Base-by-base conservation (phyloP, 2,888 invertebrate genomes). In the Sicus ferrugineus region DNA sequence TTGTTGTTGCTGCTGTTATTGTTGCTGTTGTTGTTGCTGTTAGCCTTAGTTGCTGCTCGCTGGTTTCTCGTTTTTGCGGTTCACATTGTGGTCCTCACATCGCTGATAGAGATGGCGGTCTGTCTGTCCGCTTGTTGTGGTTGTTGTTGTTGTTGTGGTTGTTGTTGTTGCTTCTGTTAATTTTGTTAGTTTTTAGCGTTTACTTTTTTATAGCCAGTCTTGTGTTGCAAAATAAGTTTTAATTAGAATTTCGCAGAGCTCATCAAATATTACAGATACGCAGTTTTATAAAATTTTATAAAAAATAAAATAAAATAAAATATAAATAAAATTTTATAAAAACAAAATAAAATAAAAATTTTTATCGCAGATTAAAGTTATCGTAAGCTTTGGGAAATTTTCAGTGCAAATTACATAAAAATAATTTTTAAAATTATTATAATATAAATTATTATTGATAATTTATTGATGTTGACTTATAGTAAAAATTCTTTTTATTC, bases 21-120 rank as follows among this genome's bases (percentile, higher is more conserved):
- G 48, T 21, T 48, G 23, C 58, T 56, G 38, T 58, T 28, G 14
- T 42, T 26, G 46, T n/a, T n/a, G n/a, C n/a, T n/a, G n/a, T n/a
- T n/a, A n/a, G n/a, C n/a, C n/a, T n/a, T n/a, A n/a, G n/a, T n/a
- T n/a, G n/a, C n/a, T n/a, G n/a, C n/a, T n/a, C n/a, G 31, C 31
- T 64, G 19, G 42, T 50, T 67, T 30, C 46, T 42, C 23, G 56
- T 56, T 30, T 59, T 58, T 56, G 67, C 67, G 52, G 52, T 65
- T 65, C 65, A 65, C 46, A 38, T 34, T 62, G 34, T 61, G 16
- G 58, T 50, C 42, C 42, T 67, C 52, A 42, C 58, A 58, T 30
- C 46, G 66, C 52, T 34, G 50, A 61, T 67, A 46, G 28, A 46
- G 66, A 58, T 58, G 66, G 58, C 58, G 66, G 56, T 58, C 42